A percentile compares a stretch with the other conserved stretches of the same genome.
Evolutionary conservation across 2,888 invertebrate species (phyloP).

Genomic region (Coecobrya sp.): DNA sequence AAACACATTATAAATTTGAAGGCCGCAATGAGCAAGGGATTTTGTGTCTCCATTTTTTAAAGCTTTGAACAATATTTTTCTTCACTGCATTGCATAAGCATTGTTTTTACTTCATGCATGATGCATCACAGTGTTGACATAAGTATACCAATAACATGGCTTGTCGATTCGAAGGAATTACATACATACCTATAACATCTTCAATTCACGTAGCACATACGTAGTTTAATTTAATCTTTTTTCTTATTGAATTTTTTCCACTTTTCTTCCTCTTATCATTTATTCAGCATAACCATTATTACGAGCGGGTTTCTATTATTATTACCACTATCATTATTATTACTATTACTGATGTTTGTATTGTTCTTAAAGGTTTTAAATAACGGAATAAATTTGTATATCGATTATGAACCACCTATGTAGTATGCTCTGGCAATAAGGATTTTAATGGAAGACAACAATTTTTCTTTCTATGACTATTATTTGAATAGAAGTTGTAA

Average conservation of each 20-base stretch:
- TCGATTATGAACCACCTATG: not conserved
- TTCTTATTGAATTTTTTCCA: not conserved
- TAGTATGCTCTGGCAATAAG: not conserved
- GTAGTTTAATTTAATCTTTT: not conserved
- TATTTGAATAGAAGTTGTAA: not conserved
- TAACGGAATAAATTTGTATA: too few species aligned
- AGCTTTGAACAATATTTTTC: not conserved
- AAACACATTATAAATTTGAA: not conserved
- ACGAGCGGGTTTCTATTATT: not conserved
- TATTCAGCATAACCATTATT: not conserved
- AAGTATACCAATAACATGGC: not conserved
- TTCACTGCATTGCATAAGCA: not conserved
- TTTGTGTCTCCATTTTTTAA: too few species aligned
- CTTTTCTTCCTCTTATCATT: not conserved
- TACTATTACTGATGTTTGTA: not conserved
- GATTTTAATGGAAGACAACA: constrained; percentile 38
- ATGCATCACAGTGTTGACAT: not conserved
- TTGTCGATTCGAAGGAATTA: not conserved
- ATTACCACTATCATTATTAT: not conserved
- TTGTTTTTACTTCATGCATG: not conserved
- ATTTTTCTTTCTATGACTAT: not conserved
- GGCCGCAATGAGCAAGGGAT: too few species aligned
- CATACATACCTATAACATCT: too few species aligned
- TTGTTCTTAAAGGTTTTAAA: too few species aligned
- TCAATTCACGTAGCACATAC: too few species aligned